Conservation (phyloP, 2,797 vertebrate genomes). For the Brotula barbata region DNA sequence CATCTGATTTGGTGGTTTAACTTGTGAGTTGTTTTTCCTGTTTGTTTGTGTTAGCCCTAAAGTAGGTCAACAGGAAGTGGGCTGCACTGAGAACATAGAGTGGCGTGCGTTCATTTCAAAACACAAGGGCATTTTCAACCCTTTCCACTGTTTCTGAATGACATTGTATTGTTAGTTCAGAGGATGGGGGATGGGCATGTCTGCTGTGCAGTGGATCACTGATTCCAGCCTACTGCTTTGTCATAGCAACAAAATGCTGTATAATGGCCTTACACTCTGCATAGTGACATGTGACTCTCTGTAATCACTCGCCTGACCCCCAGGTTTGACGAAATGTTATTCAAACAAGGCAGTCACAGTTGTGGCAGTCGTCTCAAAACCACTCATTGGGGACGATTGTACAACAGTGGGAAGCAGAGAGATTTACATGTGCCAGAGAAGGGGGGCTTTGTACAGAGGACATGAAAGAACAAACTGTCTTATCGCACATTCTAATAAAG, state of each 20-base stretch:
- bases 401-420: neutral
- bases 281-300: slow-evolving; percentile 39
- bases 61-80: too few species aligned
- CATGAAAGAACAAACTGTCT: slow-evolving; percentile 42
- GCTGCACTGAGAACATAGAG: slow-evolving; percentile 5
- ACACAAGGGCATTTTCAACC: too few species aligned
- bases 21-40: too few species aligned
- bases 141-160: slow-evolving; percentile 35
- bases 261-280: slow-evolving; percentile 59
- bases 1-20: too few species aligned
- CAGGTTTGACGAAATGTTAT: slow-evolving; percentile 26
- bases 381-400: neutral
- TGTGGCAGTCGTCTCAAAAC: slow-evolving; percentile 4
- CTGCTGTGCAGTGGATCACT: slow-evolving; percentile 49
- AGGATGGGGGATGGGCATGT: slow-evolving; percentile 53
- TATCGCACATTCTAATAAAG: slow-evolving; percentile 45
- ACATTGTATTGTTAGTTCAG: slow-evolving; percentile 49
- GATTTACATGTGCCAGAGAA: slow-evolving; percentile 43
- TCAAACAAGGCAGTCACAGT: neutral
- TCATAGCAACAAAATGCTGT: slow-evolving; percentile 64
- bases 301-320: slow-evolving; percentile 45
- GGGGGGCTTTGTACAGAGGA: slow-evolving; percentile 34
- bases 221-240: slow-evolving; percentile 64
- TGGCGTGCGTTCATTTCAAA: too few species aligned
- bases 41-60: too few species aligned